These are phyloP conservation scores for Remorina albescens DNA, from an alignment of 2,797 vertebrate species.

Conservation along the genomic window DNA sequence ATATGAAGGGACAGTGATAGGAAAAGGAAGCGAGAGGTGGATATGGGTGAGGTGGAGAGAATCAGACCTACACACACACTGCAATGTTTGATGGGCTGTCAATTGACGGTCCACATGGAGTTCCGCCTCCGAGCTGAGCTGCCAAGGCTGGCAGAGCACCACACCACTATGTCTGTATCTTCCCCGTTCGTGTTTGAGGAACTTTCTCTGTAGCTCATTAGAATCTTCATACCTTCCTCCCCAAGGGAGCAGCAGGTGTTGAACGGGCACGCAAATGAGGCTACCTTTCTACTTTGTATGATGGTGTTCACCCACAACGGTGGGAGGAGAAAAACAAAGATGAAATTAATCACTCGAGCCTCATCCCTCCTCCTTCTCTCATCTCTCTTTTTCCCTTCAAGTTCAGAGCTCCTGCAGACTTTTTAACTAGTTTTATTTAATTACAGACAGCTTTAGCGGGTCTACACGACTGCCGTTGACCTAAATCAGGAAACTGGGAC, in stretches of 20 bases:
- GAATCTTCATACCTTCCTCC: slow-evolving; percentile 56
- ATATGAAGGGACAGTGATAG: slow-evolving; percentile 8
- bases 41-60: slow-evolving; percentile 35
- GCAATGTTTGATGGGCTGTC: slow-evolving; percentile 64
- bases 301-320: slow-evolving; percentile 48
- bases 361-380: slow-evolving; percentile 48
- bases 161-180: slow-evolving; percentile 49
- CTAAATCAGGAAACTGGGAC: slow-evolving; percentile 85
- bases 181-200: slow-evolving; percentile 59
- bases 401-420: slow-evolving; percentile 58
- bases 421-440: slow-evolving; percentile 80
- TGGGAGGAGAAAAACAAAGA: slow-evolving; percentile 78
- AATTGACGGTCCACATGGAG: slow-evolving; percentile 55
- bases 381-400: slow-evolving; percentile 48
- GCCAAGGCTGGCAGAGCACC: slow-evolving; percentile 46
- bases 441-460: slow-evolving; percentile 77
- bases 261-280: slow-evolving; percentile 73
- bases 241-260: slow-evolving; percentile 54
- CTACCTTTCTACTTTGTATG: slow-evolving; percentile 71
- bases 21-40: slow-evolving; percentile 6
- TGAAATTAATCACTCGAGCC: slow-evolving; percentile 75
- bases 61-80: slow-evolving; percentile 18
- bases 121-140: slow-evolving; percentile 53
- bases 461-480: slow-evolving; percentile 77
- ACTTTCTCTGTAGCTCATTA: slow-evolving; percentile 73